These are phyloP conservation scores for Hippocampus barbouri DNA, from an alignment of 2,113 vertebrate species.

Conservation along the genomic window DNA sequence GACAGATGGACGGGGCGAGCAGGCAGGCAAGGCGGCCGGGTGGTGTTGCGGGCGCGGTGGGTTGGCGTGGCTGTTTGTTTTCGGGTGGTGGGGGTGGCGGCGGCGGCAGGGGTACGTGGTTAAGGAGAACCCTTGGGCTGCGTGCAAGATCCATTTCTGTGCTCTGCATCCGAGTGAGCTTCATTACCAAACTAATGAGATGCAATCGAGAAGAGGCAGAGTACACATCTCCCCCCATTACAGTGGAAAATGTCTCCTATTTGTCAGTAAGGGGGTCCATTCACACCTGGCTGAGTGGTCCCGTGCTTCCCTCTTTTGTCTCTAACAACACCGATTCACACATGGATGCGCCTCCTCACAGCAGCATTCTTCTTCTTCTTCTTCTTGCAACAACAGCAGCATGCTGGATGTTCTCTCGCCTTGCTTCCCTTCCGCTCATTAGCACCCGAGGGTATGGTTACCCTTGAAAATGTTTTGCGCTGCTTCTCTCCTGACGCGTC, in stretches of 20 bases:
- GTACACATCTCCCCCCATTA: conserved; percentile 14
- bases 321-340: conserved; percentile 3
- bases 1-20: conserved; percentile 57
- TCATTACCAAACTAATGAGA: conserved; percentile 46
- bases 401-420: conserved; percentile 12
- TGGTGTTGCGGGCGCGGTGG: conserved; percentile 10
- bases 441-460: conserved; percentile 32
- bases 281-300: conserved; percentile 38
- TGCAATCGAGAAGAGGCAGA: conserved; percentile 18
- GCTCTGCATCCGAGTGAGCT: conserved; percentile 23
- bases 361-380: background rate
- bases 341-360: background rate
- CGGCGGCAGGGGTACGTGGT: background rate
- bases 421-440: background rate
- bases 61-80: background rate
- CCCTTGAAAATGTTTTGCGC: conserved; percentile 38
- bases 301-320: conserved; percentile 8
- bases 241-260: conserved; percentile 15
- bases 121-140: background rate
- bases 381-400: conserved; percentile 26
- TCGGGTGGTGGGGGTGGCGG: background rate
- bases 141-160: conserved; percentile 15
- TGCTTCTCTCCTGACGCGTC: conserved; percentile 33
- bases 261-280: conserved; percentile 24
- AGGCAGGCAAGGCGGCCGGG: conserved; percentile 47